Base-by-base conservation (phyloP, 2,888 invertebrate species). In the Hyposoter didymator region DNA sequence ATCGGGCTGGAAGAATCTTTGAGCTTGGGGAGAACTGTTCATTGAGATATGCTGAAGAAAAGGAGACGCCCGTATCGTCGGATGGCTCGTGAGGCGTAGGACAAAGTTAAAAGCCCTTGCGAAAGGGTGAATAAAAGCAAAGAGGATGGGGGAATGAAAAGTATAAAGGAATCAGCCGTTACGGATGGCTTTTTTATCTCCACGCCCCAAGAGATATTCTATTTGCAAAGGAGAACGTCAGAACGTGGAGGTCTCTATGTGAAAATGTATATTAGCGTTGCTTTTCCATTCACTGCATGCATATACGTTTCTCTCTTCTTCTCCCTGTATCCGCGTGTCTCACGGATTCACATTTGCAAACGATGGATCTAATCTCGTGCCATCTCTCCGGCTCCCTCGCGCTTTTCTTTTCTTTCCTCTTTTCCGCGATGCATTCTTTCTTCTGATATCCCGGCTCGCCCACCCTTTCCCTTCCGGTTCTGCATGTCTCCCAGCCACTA, bases 231-330 rank as follows among this genome's bases (percentile, higher is more conserved):
- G 89, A 90, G 90, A 90, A 89, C 86, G 85, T 69, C 84, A 86
- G 67, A 87, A 17, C 84, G 88, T 87, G 87, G 10, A 39, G 39
- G 84, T 67, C 74, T 55, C 76, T 73, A 86, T 91, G 90, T 90
- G 90, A 90, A 91, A 90, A 91, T 90, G 90, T 88, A 91, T 90
- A 91, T 92, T 90, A 89, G 88, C 80, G 75, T 87, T 82, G 86
- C 73, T 67, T 64, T 79, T 83, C 84, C 85, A 86, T 87, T 86
- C 84, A 84, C 32, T 28, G 28, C 28, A 28, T 28, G 2, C 2
- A 17, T n/a, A 17, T 7, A 39, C 35, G 35, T 35, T 35, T 35
- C 35, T 35, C 39, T 17, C 39, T 43, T 14, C 35, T 83, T 85
- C 67, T 79, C 72, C 64, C 59, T 35, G 81, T 52, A 47, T 55